Evolutionary conservation across 2,888 invertebrate species (phyloP).

Genomic region (Drosophila affinis): DNA sequence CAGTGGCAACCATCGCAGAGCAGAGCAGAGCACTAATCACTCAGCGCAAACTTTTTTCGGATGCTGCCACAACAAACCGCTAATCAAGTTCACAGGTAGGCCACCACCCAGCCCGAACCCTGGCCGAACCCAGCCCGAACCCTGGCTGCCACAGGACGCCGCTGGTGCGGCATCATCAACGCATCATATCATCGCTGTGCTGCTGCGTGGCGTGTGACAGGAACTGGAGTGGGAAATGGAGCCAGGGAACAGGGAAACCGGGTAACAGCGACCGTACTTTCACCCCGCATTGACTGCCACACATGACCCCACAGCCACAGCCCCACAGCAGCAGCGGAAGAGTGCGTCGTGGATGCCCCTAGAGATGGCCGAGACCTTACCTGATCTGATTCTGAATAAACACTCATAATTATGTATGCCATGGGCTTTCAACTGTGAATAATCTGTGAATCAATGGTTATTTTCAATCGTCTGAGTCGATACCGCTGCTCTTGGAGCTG

Average conservation of each 20-base stretch:
- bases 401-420: too few species aligned
- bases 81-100: slow-evolving; percentile 81
- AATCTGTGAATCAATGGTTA: background rate
- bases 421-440: background rate
- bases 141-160: background rate
- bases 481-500: background rate
- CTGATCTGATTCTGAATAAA: background rate
- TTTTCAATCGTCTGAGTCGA: background rate
- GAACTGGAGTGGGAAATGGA: background rate
- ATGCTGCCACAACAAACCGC: slow-evolving; percentile 78
- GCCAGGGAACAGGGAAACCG: background rate
- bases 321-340: too few species aligned
- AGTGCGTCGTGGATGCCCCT: background rate
- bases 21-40: slow-evolving; percentile 35
- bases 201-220: slow-evolving; percentile 4
- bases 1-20: background rate
- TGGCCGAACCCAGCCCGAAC: background rate
- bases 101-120: slow-evolving; percentile 10
- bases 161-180: slow-evolving; percentile 24
- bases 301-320: background rate
- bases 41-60: slow-evolving; percentile 46
- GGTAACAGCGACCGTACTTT: background rate
- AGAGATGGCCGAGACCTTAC: background rate
- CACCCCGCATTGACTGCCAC: background rate
- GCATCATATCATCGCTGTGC: slow-evolving; percentile 28